These are phyloP conservation scores for Parasteatoda tepidariorum DNA, from an alignment of 1,140 invertebrate genomes.

Conservation along the genomic window DNA sequence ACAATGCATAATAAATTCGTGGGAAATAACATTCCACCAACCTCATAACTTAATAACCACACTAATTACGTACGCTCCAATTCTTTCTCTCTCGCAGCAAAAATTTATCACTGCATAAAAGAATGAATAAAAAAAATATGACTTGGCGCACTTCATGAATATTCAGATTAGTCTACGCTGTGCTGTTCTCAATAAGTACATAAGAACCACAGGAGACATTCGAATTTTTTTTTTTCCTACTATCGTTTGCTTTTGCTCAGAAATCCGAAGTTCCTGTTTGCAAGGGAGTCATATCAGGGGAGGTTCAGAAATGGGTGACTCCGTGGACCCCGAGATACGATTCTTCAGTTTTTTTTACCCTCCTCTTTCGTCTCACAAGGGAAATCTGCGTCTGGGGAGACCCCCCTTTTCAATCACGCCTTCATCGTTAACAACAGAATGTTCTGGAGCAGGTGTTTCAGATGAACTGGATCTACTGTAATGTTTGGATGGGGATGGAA, in stretches of 20 bases:
- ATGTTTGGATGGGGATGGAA: background rate
- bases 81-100: slow-evolving; percentile 14
- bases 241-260: slow-evolving; percentile 5
- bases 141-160: slow-evolving; percentile 22
- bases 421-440: slow-evolving; percentile 32
- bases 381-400: slow-evolving; percentile 22
- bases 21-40: slow-evolving; percentile 24
- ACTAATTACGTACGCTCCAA: slow-evolving; percentile 45
- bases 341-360: background rate
- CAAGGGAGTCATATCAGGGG: background rate
- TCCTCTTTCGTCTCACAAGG: background rate
- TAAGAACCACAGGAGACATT: slow-evolving; percentile 12
- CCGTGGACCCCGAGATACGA: background rate
- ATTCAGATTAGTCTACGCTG: slow-evolving; percentile 43
- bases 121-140: slow-evolving; percentile 10
- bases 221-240: background rate
- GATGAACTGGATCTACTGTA: slow-evolving; percentile 3
- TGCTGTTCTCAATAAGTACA: slow-evolving; percentile 23
- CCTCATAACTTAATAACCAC: slow-evolving; percentile 51
- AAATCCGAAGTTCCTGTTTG: slow-evolving; percentile 24
- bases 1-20: slow-evolving; percentile 51
- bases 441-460: slow-evolving; percentile 45
- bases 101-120: slow-evolving; percentile 35
- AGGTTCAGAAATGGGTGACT: slow-evolving; percentile 8
- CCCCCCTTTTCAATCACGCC: slow-evolving; percentile 25